Percentiles rank a stretch among this genome's conserved stretches.
Evolutionary conservation across 2,797 vertebrate genomes (phyloP).

Genomic region (Lepidocolaptes lacrymiger): DNA sequence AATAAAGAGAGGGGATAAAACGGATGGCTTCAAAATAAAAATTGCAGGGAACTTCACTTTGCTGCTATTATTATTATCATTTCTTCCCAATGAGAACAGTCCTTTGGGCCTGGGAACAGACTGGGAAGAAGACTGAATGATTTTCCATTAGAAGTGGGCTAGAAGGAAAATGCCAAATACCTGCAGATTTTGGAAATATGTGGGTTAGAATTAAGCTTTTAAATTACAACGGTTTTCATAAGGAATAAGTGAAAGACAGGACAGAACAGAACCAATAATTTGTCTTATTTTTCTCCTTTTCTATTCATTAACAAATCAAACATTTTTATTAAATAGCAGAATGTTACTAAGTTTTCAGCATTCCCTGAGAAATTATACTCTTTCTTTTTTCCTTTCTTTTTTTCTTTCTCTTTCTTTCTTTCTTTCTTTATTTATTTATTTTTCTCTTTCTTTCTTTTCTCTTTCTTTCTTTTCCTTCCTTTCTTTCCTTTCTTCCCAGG

Average conservation of each 20-base stretch:
- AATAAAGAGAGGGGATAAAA: conserved; percentile 54
- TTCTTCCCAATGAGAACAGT: conserved; percentile 45
- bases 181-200: background rate
- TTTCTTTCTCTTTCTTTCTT: no score
- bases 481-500: rapidly evolving
- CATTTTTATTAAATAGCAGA: background rate
- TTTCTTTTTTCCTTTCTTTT: background rate
- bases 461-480: rapidly evolving
- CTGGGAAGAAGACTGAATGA: background rate
- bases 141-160: background rate
- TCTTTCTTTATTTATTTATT: rapidly evolving
- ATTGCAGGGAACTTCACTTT: conserved; percentile 6
- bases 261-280: background rate
- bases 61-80: background rate
- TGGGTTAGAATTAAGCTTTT: background rate
- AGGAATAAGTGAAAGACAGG: background rate
- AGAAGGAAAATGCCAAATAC: background rate
- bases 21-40: conserved; percentile 53
- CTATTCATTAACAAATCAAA: background rate
- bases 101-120: conserved; percentile 42
- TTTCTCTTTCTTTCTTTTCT: rapidly evolving
- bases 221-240: background rate
- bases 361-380: background rate
- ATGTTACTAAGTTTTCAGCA: background rate
- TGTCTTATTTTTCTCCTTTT: background rate